These are phyloP conservation scores for Stichodactyla helianthus DNA, from an alignment of 64 coral and sea anemone genomes.

Conservation along the genomic window DNA sequence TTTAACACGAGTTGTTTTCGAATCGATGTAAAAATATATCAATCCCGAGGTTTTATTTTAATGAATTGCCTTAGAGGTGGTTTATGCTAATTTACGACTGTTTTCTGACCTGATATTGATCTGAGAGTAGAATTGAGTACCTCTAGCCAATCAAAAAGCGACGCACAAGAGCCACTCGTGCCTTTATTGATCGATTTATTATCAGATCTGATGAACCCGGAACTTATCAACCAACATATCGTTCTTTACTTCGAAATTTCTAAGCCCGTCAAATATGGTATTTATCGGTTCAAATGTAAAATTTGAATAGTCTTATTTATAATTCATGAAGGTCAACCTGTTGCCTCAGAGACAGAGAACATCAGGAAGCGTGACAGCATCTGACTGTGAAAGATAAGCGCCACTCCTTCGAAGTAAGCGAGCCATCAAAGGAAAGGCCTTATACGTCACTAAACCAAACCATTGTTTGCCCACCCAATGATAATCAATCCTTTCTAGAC, in stretches of 20 bases:
- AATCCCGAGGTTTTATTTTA: background rate
- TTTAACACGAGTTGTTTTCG: background rate
- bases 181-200: background rate
- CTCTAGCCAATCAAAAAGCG: background rate
- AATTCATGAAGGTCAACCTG: background rate
- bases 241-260: background rate
- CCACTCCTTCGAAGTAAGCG: background rate
- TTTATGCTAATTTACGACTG: background rate
- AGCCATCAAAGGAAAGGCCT: background rate
- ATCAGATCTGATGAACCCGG: background rate
- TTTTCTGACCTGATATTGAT: background rate
- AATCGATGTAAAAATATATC: background rate
- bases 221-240: background rate
- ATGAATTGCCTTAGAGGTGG: background rate
- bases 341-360: background rate
- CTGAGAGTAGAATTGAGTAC: background rate
- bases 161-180: background rate
- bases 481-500: slow-evolving; percentile 10
- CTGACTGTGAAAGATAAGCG: background rate
- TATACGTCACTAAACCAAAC: background rate
- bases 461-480: background rate
- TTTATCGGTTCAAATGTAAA: background rate
- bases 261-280: background rate
- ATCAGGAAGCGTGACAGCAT: background rate
- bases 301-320: background rate